These are phyloP conservation scores for Seriola rivoliana DNA, from an alignment of 2,113 vertebrate species.

Conservation along the genomic window DNA sequence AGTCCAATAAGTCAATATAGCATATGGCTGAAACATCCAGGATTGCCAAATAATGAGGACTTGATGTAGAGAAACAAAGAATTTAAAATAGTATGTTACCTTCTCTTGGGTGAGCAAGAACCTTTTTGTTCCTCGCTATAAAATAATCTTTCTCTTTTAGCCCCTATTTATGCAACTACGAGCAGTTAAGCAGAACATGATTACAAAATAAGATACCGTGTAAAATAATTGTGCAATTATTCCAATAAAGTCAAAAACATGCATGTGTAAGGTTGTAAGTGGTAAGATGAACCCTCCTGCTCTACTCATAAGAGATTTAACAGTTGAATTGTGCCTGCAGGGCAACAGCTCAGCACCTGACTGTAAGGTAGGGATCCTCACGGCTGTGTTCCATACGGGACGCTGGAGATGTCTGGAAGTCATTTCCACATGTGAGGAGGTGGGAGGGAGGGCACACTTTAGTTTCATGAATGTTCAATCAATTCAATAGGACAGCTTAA, in stretches of 20 bases:
- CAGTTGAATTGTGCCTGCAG: conserved; percentile 83
- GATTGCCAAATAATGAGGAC: conserved; percentile 54
- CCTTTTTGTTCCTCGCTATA: conserved; percentile 20
- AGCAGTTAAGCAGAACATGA: conserved; percentile 21
- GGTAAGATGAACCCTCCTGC: conserved; percentile 68
- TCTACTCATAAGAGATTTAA: conserved; percentile 79
- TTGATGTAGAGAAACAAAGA: conserved; percentile 26
- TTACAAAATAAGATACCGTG: conserved; percentile 57
- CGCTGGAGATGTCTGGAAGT: conserved; percentile 86
- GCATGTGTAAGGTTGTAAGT: conserved; percentile 64
- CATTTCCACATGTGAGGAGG: conserved; percentile 83
- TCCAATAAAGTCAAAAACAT: conserved; percentile 61
- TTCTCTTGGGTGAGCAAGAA: conserved; percentile 15
- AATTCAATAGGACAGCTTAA: conserved; percentile 88
- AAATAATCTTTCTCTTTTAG: conserved; percentile 11
- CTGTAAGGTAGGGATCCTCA: conserved; percentile 83
- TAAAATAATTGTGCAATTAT: conserved; percentile 73
- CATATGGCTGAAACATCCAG: conserved; percentile 46
- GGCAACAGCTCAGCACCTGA: conserved; percentile 84
- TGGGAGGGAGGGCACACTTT: conserved; percentile 79
- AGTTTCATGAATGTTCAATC: conserved; percentile 88
- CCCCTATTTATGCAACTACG: conserved; percentile 41
- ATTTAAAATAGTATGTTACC: conserved; percentile 38
- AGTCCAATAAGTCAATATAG: conserved; percentile 60
- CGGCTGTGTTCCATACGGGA: conserved; percentile 81